Base-by-base conservation (phyloP, 2,888 invertebrate genomes). In the Dicranocentrus wangi region DNA sequence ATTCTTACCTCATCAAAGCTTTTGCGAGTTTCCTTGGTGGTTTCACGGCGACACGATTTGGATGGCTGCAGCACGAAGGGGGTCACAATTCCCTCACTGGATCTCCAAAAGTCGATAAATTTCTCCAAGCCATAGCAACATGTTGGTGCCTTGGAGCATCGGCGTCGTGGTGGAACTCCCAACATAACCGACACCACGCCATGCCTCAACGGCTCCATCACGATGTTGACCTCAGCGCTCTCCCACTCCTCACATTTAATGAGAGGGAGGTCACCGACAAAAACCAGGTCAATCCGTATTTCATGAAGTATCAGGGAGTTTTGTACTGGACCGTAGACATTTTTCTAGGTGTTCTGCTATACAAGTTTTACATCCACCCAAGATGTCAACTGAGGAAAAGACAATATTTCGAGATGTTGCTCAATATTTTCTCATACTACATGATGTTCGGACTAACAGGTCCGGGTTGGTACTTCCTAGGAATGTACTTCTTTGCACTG, bases 141-240 rank as follows among this genome's bases (percentile, higher is more conserved):
- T 82, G 85, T 84, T 13, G 5, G 39, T 5, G 5, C 39, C 5
- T 39, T 13, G 82, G 82, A 1, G 68, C 68, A 2, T 82, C 82
- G 17, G 13, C 73, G 2, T 1, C 84, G 0, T 60, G 77, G 7
- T n/a, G n/a, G n/a, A n/a, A n/a, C n/a, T n/a, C n/a, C n/a, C n/a
- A n/a, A n/a, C n/a, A n/a, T n/a, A n/a, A n/a, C n/a, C n/a, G n/a
- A n/a, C n/a, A n/a, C n/a, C n/a, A n/a, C n/a, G n/a, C n/a, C n/a
- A n/a, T n/a, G n/a, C n/a, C n/a, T n/a, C n/a, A n/a, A n/a, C n/a
- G n/a, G n/a, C n/a, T n/a, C n/a, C n/a, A n/a, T n/a, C 81, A 84
- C 7, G 86, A 86, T 68, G 84, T 85, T n/a, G 85, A 86, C 55
- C 43, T 86, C n/a, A 76, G 82, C 5, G 82, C 86, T 0, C 21